These are phyloP conservation scores for Falco rusticolus DNA, from an alignment of 2,797 vertebrate species.

Conservation along the genomic window DNA sequence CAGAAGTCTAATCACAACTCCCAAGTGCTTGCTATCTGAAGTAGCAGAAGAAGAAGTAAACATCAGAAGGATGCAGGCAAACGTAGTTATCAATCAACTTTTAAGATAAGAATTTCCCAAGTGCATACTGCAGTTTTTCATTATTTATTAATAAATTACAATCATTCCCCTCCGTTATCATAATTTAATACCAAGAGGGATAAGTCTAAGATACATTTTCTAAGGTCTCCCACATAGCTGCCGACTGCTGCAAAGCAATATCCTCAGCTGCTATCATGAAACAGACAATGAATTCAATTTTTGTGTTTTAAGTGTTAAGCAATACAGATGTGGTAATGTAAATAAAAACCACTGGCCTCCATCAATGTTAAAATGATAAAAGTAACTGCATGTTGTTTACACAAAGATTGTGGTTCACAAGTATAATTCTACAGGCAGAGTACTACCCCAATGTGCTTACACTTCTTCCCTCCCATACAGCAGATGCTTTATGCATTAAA, in stretches of 20 bases:
- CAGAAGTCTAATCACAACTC: background rate
- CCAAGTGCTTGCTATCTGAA: background rate
- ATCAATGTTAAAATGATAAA: constrained; percentile 18
- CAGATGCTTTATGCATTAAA: background rate
- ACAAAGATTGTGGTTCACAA: constrained; percentile 1
- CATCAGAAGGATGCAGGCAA: background rate
- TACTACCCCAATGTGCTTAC: background rate
- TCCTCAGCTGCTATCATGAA: background rate
- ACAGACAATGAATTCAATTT: background rate
- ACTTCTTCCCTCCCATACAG: background rate
- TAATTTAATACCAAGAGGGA: background rate
- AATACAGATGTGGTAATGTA: constrained; percentile 7
- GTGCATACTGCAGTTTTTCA: background rate
- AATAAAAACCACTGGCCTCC: constrained; percentile 36
- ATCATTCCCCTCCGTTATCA: background rate
- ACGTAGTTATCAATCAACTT: background rate
- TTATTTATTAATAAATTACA: background rate
- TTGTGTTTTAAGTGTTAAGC: background rate
- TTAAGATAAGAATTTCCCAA: background rate
- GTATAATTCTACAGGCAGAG: background rate
- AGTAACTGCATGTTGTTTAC: constrained; percentile 8
- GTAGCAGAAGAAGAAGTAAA: background rate
- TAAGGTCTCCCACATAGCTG: background rate
- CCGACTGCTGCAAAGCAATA: background rate
- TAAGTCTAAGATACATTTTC: background rate